Evolutionary conservation across 2,888 invertebrate species (phyloP).

Genomic region (Nemapogon koenigi): DNA sequence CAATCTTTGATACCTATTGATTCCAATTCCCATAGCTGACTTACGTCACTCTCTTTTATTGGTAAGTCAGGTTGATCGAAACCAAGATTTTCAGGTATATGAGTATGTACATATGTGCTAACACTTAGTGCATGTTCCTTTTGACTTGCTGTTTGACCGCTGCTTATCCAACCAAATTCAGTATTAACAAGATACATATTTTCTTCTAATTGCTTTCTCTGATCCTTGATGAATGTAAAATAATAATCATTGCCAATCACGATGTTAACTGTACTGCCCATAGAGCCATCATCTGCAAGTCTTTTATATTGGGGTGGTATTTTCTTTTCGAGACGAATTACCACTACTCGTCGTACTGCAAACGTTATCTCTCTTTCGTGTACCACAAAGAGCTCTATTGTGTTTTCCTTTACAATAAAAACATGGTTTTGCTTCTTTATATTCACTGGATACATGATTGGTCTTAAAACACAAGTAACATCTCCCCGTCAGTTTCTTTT

Average conservation of each 20-base stretch:
- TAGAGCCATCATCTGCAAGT: conserved; percentile 5
- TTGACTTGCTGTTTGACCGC: conserved; percentile 7
- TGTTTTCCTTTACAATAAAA: background rate
- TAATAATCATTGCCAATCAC: conserved; percentile 19
- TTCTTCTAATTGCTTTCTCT: conserved; percentile 13
- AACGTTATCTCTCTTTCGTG: no score
- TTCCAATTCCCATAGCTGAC: conserved; percentile 18
- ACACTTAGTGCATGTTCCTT: no score
- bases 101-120: background rate
- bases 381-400: conserved; percentile 3
- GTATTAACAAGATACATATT: conserved; percentile 17
- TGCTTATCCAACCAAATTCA: conserved; percentile 17
- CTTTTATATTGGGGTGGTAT: no score
- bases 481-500: background rate
- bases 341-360: no score
- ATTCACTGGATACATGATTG: background rate
- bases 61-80: conserved; percentile 13
- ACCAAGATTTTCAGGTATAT: background rate
- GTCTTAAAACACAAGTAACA: conserved; percentile 1
- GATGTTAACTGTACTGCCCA: conserved; percentile 13
- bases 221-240: conserved; percentile 12
- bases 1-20: conserved; percentile 19
- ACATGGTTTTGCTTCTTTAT: no score
- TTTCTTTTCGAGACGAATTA: no score
- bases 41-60: conserved; percentile 3